Evolutionary conservation across 2,888 invertebrate genomes (phyloP).

Genomic region (Odiellus spinosus): DNA sequence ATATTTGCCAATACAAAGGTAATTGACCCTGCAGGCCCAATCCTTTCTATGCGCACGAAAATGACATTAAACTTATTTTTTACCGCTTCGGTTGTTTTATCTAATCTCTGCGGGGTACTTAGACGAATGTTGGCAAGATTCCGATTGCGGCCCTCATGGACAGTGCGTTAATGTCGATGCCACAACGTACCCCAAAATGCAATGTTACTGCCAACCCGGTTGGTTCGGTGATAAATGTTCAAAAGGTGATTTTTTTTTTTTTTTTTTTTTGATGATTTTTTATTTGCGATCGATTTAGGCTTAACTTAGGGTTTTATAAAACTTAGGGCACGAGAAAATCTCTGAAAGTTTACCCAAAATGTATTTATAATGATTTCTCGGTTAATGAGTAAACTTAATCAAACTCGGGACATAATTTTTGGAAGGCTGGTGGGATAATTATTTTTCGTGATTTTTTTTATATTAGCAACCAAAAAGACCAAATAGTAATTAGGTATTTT

Average conservation of each 20-base stretch:
- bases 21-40: no score
- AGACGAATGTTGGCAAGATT: conserved; percentile 70
- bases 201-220: conserved; percentile 79
- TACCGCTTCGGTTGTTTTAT: not conserved
- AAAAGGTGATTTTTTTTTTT: conserved; percentile 61
- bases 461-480: no score
- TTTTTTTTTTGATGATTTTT: conserved; percentile 1
- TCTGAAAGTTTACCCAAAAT: no score
- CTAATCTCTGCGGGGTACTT: not conserved
- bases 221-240: conserved; percentile 72
- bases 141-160: conserved; percentile 66
- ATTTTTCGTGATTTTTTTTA: no score
- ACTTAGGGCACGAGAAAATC: no score
- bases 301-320: not conserved
- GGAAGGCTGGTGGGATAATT: no score
- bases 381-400: no score
- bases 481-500: not conserved
- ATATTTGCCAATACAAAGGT: conserved; percentile 58
- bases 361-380: no score
- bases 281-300: not conserved
- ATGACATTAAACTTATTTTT: not conserved
- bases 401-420: no score
- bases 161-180: conserved; percentile 65
- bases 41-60: not conserved
- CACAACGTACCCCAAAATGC: conserved; percentile 59